Evolutionary conservation across 2,797 vertebrate genomes (phyloP).

Genomic region (Sibirionetta formosa): DNA sequence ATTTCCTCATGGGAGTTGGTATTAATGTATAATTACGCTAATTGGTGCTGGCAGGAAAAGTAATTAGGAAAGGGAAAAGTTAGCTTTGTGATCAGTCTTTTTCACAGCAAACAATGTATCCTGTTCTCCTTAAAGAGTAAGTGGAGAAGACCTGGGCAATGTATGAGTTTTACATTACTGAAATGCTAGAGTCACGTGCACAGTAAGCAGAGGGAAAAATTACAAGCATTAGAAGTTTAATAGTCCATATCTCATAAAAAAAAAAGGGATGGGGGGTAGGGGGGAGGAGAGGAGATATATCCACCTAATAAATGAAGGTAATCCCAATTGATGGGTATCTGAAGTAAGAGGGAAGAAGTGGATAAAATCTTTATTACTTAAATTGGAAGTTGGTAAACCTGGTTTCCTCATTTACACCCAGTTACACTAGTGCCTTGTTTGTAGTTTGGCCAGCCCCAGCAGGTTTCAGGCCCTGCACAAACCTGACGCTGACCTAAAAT

Average conservation of each 20-base stretch:
- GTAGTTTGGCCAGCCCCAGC: neutral
- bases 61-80: neutral
- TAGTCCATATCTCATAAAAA: neutral
- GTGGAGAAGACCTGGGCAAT: neutral
- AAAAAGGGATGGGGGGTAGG: accelerated
- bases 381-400: neutral
- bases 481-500: neutral
- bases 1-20: neutral
- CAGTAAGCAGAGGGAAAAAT: neutral
- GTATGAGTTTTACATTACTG: neutral
- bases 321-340: neutral
- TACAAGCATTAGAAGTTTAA: neutral
- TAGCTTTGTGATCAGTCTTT: neutral
- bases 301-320: neutral
- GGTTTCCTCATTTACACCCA: neutral
- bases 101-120: neutral
- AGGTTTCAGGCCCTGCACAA: neutral
- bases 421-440: neutral
- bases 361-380: neutral
- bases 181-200: neutral
- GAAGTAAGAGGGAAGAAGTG: neutral
- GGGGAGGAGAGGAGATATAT: neutral
- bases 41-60: neutral
- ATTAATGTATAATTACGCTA: neutral
- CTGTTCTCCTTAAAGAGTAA: neutral